Conservation (phyloP, 1,140 invertebrate species). For the Drosophila sp. region DNA sequence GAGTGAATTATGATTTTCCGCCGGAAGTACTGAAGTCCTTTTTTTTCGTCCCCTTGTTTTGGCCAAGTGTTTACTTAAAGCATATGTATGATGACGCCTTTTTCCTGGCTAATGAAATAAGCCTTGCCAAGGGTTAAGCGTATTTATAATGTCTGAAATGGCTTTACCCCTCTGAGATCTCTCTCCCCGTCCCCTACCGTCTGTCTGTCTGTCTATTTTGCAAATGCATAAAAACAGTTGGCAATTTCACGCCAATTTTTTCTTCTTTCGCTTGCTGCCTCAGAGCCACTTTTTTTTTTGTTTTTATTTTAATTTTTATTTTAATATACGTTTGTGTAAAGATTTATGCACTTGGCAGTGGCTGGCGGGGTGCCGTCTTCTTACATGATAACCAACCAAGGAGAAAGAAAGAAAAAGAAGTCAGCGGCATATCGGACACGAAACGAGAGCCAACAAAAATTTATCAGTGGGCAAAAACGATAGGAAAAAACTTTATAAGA, state of each 20-base stretch:
- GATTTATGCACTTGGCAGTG: constrained; percentile 78
- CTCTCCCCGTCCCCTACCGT: not conserved
- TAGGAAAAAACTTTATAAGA: constrained; percentile 36
- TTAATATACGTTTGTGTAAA: constrained; percentile 48
- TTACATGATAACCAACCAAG: constrained; percentile 71
- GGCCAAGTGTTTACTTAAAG: constrained; percentile 56
- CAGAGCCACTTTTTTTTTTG: constrained; percentile 64
- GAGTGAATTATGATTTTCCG: constrained; percentile 82
- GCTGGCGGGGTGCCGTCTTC: constrained; percentile 63
- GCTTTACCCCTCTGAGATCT: constrained; percentile 16
- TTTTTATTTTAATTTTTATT: constrained; percentile 78
- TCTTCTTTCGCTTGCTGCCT: constrained; percentile 25
- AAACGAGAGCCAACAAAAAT: constrained; percentile 77
- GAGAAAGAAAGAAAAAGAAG: constrained; percentile 39
- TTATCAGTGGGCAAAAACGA: constrained; percentile 65
- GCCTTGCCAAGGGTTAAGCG: constrained; percentile 78
- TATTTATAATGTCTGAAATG: constrained; percentile 71
- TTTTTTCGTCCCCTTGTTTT: constrained; percentile 13
- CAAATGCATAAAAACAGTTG: constrained; percentile 70
- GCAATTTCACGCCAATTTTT: constrained; percentile 83
- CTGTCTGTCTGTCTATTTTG: constrained; percentile 29
- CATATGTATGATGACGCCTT: constrained; percentile 38
- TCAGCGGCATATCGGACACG: constrained; percentile 74
- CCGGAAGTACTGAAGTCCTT: constrained; percentile 68
- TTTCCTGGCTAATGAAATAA: constrained; percentile 79